These are phyloP conservation scores for Drosophila tani DNA, from an alignment of 1,140 invertebrate species.

Conservation along the genomic window DNA sequence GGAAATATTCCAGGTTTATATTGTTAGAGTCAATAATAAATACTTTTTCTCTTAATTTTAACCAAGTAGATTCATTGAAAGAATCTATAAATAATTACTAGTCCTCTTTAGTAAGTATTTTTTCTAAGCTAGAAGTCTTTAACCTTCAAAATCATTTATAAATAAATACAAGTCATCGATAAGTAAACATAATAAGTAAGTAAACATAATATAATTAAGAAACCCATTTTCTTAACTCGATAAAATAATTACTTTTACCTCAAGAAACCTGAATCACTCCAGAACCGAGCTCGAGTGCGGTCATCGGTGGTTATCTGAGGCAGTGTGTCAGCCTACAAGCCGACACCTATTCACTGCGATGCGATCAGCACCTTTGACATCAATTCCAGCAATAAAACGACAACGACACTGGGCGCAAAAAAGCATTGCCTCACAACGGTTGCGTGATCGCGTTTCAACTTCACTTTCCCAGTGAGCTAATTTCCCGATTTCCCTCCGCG, in stretches of 20 bases:
- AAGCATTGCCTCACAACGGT: slow-evolving; percentile 27
- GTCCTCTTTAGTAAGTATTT: too few relatives aligned
- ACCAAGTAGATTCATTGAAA: too few relatives aligned
- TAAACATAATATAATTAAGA: neutral
- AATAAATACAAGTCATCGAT: neutral
- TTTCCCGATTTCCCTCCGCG: slow-evolving; percentile 24
- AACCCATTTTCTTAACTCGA: neutral
- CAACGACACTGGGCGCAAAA: slow-evolving; percentile 47
- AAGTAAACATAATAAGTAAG: neutral
- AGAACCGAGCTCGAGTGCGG: neutral
- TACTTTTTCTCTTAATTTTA: neutral
- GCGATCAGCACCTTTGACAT: slow-evolving; percentile 54
- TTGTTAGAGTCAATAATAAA: too few relatives aligned
- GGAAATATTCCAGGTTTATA: neutral
- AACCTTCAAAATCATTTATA: too few relatives aligned
- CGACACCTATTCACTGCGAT: slow-evolving; percentile 29
- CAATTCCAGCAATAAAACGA: slow-evolving; percentile 66
- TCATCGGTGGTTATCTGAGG: neutral
- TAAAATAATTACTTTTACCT: neutral
- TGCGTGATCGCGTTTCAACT: slow-evolving; percentile 47
- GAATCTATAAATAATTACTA: too few relatives aligned
- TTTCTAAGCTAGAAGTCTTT: too few relatives aligned
- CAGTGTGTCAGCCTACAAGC: slow-evolving; percentile 5
- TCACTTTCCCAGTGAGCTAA: slow-evolving; percentile 8
- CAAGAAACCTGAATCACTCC: slow-evolving; percentile 1